Evolutionary conservation across 2,113 vertebrate species (phyloP), one percentile per base, ranked within the genome.

Genomic region (Rhinolophus sinicus): DNA sequence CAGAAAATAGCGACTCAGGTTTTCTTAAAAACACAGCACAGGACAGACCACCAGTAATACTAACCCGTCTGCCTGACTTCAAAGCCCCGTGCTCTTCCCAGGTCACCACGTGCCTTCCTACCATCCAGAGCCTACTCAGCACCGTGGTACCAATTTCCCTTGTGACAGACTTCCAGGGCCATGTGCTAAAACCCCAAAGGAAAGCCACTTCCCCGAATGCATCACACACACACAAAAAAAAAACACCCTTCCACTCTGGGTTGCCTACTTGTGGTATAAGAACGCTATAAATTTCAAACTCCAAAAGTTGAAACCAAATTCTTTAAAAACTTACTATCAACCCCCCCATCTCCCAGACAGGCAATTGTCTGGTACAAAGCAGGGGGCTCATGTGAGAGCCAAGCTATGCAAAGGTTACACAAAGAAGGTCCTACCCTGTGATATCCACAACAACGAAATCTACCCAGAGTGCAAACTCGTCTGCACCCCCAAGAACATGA

Each of bases 291-390:
- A 94, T 15, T 44, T 11, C 54, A 86, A 72, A 76, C 38, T 28
- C 47, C 58, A 40, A 88, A 95, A 67, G 54, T 22, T 87, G 22
- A 90, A 73, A 90, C 12, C 78, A 28, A 88, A 85, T 84, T 78
- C 22, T 85, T 62, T 81, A 64, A 64, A 82, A 64, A 56, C 18
- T 8, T 58, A 47, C 81, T 22, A 62, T 26, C 81, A 67, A 44
- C 14, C 44, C 6, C 47, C 33, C 13, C 24, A 73, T 30, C n/a
- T 93, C n/a, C 47, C 16, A 72, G 44, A 56, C 4, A 52, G n/a
- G 18, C 0, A 8, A 80, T 78, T 80, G 64, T 80, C 47, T 69
- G 56, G 6, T 69, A 67, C 54, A 92, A 93, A 84, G 16, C 62
- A 64, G 8, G 22, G 14, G 15, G 9, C 30, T 54, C 50, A 40